Base-by-base conservation (phyloP, 1,140 invertebrate species). In the Vollenhovia emeryi region DNA sequence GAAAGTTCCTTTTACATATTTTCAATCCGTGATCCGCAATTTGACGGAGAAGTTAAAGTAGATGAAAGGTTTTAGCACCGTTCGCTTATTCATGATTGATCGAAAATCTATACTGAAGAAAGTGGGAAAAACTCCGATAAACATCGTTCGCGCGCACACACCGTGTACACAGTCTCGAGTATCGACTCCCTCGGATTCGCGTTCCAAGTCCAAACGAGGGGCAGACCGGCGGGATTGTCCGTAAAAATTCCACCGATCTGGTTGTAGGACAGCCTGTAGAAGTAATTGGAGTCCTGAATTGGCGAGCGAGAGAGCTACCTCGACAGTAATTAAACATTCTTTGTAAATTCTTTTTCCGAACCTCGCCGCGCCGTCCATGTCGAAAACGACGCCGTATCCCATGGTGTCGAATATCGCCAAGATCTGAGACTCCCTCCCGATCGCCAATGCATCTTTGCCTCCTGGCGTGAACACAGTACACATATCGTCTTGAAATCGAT, bases 401-500 rank as follows among this genome's bases (percentile, higher is more conserved):
- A 89, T 86, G 59, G 78, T 91, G 78, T 93, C 89, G 74, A 88
- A 93, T 57, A 85, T 69, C 13, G 84, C 91, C 73, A 92, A 74
- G 83, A 92, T 90, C 68, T 91, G 88, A 64, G 87, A 59, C 8
- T 68, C 45, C 5, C 76, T 74, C 30, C 18, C n/a, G 36, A 90
- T 62, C 7, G 83, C 89, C 62, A 87, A 13, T 59, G 71, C 66
- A 82, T 92, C 91, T 52, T 89, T 91, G 59, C 87, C 88, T 84
- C 83, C 84, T 79, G 87, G 91, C 86, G 79, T 91, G 89, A 92
- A 92, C 52, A 93, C 86, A 75, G 88, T 91, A 87, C 87, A 92
- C 84, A 91, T 86, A 79, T 90, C 88, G 68, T 91, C 86, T 92
- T 92, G 87, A 93, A 93, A 92, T 91, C 69, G 87, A 91, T 92